Base-by-base conservation (phyloP, 1,140 invertebrate species). In the Leptopilina boulardi region DNA sequence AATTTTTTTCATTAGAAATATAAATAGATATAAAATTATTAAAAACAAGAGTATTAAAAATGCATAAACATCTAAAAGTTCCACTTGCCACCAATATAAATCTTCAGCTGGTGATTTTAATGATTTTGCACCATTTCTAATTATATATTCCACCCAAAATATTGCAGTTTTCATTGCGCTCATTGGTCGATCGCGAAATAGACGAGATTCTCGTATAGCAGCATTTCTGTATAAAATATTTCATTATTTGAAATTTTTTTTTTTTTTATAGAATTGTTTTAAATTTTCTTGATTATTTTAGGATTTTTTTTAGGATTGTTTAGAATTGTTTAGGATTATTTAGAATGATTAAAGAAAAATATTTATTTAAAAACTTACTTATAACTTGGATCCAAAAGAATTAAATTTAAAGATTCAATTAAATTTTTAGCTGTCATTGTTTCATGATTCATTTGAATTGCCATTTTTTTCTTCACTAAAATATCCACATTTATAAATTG, bases 111-210 rank as follows among this genome's bases (percentile, higher is more conserved):
- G 83, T 3, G 89, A 89, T 70, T 86, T 87, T 56, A 92, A 84
- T 13, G 80, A 44, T 21, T 82, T 91, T 2, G 91, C 77, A 38
- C 76, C 81, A 74, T 91, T 83, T 42, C 86, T 76, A 74, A 84
- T 81, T 15, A 93, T 90, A 77, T 94, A 94, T 81, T 94, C 93
- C 0, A 92, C 91, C 93, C 93, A 94, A 87, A 92, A 94, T 18
- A 93, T 86, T 0, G 93, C 92, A 0, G 89, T 92, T 8, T 93
- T 92, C 56, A 93, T 78, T 0, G 93, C 89, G 3, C 87, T 84
- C 80, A 91, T 83, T 0, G 93, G 93, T 51, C 92, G 88, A 82
- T 94, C 93, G 26, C 87, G 90, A 87, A 93, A 94, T 11, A 83
- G 42, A 0, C 30, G 38, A 3, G 82, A 81, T 38, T 72, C 44